These are phyloP conservation scores for Pan troglodytes DNA, from an alignment of 2,113 vertebrate genomes.

Conservation along the genomic window DNA sequence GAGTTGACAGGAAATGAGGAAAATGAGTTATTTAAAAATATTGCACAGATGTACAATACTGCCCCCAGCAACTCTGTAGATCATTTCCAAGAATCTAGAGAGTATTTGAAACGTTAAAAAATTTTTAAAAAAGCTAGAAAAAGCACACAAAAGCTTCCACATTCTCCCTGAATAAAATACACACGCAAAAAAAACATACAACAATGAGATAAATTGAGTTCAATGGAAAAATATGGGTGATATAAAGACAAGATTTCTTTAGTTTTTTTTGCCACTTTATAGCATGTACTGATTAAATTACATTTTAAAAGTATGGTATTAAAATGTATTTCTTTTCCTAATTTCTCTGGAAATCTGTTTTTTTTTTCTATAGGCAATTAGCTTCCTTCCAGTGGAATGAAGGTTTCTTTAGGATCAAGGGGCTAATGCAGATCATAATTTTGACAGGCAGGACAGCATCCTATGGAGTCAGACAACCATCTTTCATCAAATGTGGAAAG, in stretches of 20 bases:
- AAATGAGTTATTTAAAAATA: conserved; percentile 74
- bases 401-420: neutral
- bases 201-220: neutral
- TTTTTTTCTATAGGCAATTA: neutral
- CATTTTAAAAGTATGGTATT: neutral
- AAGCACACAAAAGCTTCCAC: conserved; percentile 14
- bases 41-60: conserved; percentile 22
- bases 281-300: neutral
- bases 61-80: conserved; percentile 60
- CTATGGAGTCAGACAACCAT: neutral
- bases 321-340: neutral
- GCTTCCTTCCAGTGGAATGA: neutral
- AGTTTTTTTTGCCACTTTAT: neutral
- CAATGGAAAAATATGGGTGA: neutral
- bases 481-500: neutral
- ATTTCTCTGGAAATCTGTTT: neutral
- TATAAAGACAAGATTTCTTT: neutral
- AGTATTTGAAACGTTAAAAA: neutral
- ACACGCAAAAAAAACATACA: neutral
- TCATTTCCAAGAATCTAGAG: conserved; percentile 55
- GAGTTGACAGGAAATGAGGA: conserved; percentile 61
- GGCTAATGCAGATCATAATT: neutral
- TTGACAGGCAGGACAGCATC: neutral
- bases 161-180: neutral
- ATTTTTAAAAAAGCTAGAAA: neutral